Conservation (phyloP, 2,113 vertebrate genomes). For the Anguilla rostrata region DNA sequence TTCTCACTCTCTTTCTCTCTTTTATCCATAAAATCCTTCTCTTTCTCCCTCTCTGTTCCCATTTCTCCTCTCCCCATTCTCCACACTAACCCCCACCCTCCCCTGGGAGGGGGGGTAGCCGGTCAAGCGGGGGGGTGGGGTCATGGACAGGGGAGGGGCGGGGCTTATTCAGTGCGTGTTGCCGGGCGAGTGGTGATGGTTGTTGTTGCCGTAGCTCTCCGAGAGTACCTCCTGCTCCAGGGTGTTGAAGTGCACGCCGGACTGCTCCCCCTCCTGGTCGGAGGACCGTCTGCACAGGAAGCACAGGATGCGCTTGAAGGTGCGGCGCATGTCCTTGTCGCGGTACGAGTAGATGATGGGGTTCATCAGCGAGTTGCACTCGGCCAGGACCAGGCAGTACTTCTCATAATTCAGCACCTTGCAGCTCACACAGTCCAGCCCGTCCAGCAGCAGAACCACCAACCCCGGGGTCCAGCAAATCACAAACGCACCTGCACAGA, state of each 20-base stretch:
- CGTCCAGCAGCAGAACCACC: conserved; percentile 82
- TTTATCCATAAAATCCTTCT: neutral
- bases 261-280: conserved; percentile 39
- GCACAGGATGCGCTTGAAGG: conserved; percentile 85
- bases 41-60: neutral
- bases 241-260: conserved; percentile 33
- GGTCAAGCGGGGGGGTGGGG: no score
- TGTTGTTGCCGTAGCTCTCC: conserved; percentile 53
- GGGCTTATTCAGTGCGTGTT: neutral
- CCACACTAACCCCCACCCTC: no score
- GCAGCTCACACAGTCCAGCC: conserved; percentile 71
- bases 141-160: no score
- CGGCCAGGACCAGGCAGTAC: conserved; percentile 83
- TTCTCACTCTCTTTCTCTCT: neutral
- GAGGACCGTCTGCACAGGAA: conserved; percentile 54
- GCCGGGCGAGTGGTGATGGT: neutral
- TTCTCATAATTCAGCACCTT: conserved; percentile 80
- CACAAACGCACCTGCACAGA: conserved; percentile 81
- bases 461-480: conserved; percentile 92
- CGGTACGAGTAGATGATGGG: conserved; percentile 86
- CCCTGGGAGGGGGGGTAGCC: no score
- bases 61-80: no score
- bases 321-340: conserved; percentile 84
- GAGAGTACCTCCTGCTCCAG: conserved; percentile 61
- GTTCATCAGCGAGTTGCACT: conserved; percentile 89